phyloP scores from a whole-genome alignment of 2,113 vertebrate genomes.

The Nematolebias whitei region DNA sequence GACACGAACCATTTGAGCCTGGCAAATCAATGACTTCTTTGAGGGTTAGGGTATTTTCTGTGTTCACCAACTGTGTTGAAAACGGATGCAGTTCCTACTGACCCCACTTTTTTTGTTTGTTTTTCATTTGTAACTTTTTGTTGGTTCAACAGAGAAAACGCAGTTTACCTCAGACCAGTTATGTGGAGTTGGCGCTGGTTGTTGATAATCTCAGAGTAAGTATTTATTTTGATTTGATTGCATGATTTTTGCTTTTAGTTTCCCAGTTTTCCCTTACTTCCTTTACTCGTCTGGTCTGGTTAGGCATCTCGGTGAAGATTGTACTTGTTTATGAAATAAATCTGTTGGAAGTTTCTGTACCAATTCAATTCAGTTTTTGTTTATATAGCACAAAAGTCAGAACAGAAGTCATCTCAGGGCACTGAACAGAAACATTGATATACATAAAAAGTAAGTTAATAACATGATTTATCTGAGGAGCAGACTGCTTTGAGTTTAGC shows the following conservation, averaged over 20 bases:
- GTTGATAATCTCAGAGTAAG: conserved; percentile 86
- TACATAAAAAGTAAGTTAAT: too few species aligned
- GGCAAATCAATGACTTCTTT: conserved; percentile 57
- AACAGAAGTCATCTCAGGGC: too few species aligned
- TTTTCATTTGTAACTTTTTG: conserved; percentile 3
- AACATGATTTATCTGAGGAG: too few species aligned
- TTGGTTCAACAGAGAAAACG: conserved; percentile 79
- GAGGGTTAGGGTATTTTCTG: conserved; percentile 58
- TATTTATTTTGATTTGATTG: background rate
- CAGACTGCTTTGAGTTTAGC: too few species aligned
- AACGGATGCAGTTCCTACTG: background rate
- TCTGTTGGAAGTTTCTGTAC: too few species aligned
- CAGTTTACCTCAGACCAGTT: conserved; percentile 82
- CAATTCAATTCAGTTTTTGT: background rate
- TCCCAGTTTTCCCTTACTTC: background rate
- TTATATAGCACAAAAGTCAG: background rate
- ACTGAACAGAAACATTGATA: too few species aligned
- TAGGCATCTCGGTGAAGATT: too few species aligned
- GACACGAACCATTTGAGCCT: conserved; percentile 38
- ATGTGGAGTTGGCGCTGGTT: conserved; percentile 86
- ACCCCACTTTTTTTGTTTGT: background rate
- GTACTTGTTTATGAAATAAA: too few species aligned
- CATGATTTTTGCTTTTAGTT: background rate
- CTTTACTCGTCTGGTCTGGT: too few species aligned
- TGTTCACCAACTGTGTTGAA: background rate